Evolutionary conservation across 2,113 vertebrate species (phyloP).

Genomic region (Halichoeres trimaculatus): DNA sequence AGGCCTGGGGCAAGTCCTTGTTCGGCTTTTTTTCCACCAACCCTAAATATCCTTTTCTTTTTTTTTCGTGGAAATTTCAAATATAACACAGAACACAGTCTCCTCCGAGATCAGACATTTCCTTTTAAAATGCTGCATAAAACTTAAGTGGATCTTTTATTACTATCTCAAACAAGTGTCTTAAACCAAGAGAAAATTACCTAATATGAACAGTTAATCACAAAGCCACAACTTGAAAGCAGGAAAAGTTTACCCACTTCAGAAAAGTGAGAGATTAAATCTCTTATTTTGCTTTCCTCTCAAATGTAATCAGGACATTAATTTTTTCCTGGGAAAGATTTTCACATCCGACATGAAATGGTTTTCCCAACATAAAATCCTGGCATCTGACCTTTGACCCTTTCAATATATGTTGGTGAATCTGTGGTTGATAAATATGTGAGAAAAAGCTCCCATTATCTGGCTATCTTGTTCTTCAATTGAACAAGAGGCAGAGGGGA

Average conservation of each 20-base stretch:
- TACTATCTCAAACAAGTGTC: conserved; percentile 21
- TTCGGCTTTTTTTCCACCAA: conserved; percentile 40
- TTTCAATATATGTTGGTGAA: conserved; percentile 10
- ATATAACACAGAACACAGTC: conserved; percentile 44
- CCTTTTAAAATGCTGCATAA: neutral
- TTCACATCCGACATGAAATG: neutral
- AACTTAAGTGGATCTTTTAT: conserved; percentile 14
- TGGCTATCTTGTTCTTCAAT: conserved; percentile 28
- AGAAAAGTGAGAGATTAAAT: conserved; percentile 14
- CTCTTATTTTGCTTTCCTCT: conserved; percentile 15
- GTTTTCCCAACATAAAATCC: conserved; percentile 42
- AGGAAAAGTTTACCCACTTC: conserved; percentile 1
- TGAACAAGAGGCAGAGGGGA: conserved; percentile 17
- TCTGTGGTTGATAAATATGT: conserved; percentile 42
- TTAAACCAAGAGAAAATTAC: conserved; percentile 20
- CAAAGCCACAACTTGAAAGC: conserved; percentile 21
- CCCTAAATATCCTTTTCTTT: conserved; percentile 28
- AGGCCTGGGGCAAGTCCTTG: conserved; percentile 62
- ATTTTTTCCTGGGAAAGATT: neutral
- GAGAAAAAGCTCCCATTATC: conserved; percentile 60
- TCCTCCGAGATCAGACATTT: conserved; percentile 18
- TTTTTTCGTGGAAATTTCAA: conserved; percentile 26
- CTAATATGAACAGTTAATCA: conserved; percentile 38
- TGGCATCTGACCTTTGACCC: conserved; percentile 55
- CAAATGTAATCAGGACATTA: conserved; percentile 18